A percentile compares a stretch with the other conserved stretches of the same genome.
phyloP scores from a whole-genome alignment of 1,140 invertebrate species.

The Agrypnia vestita region DNA sequence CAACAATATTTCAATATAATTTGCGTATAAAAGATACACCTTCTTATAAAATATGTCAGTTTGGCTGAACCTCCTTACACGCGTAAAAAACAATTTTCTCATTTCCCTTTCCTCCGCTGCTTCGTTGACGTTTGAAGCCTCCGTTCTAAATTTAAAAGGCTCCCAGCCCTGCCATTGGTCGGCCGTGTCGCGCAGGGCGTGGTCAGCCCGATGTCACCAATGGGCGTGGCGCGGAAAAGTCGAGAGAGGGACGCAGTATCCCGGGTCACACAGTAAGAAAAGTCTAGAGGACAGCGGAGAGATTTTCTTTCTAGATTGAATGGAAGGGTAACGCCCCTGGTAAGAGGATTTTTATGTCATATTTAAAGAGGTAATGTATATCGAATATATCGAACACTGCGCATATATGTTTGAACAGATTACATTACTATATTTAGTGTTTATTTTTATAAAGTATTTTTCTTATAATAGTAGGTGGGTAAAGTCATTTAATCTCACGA shows the following conservation, averaged over 20 bases:
- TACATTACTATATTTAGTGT: too few species aligned
- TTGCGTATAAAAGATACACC: too few species aligned
- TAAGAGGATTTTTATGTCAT: too few species aligned
- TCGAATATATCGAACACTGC: too few species aligned
- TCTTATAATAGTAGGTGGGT: too few species aligned
- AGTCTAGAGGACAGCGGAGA: slow-evolving; percentile 5
- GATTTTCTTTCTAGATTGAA: not conserved
- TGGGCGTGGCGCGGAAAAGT: slow-evolving; percentile 49
- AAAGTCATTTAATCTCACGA: too few species aligned
- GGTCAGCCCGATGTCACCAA: slow-evolving; percentile 50
- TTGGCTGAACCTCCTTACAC: not conserved
- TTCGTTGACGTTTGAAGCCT: slow-evolving; percentile 24
- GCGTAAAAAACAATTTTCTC: slow-evolving; percentile 12
- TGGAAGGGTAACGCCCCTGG: too few species aligned
- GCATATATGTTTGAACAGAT: too few species aligned
- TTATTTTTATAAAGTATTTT: too few species aligned
- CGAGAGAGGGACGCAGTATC: slow-evolving; percentile 20
- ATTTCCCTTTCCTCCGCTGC: slow-evolving; percentile 5
- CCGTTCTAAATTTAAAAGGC: slow-evolving; percentile 50
- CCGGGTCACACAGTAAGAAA: slow-evolving; percentile 13
- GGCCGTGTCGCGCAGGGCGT: slow-evolving; percentile 56
- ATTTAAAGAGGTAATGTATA: too few species aligned
- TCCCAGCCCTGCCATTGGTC: slow-evolving; percentile 38
- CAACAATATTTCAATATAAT: too few species aligned
- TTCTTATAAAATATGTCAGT: too few species aligned